Base-by-base conservation (phyloP, 2,888 invertebrate genomes). In the Plagodis pulveraria region DNA sequence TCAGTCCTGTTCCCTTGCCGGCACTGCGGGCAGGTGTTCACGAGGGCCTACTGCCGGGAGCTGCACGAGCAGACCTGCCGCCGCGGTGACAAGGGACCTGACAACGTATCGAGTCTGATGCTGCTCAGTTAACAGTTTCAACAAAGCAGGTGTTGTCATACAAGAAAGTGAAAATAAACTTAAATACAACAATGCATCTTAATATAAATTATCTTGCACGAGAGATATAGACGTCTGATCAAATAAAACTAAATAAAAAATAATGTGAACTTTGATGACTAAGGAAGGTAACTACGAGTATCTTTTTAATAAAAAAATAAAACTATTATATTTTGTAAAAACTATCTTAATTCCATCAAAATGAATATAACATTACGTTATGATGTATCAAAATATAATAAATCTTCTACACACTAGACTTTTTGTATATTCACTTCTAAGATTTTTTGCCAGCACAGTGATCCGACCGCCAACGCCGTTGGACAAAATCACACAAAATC, bases 41-140 rank as follows among this genome's bases (percentile, higher is more conserved):
- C 84, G 2, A 73, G 90, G 10, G 86, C 90, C 0, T 90, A 91
- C 72, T 91, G 91, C 71, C 83, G 89, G 34, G 83, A 91, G 65
- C 76, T 91, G 10, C 91, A 91, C 47, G 81, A 91, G 70, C 73
- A 80, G 51, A 57, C 71, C 55, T 85, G 82, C 32, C 72, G 52
- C 51, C 69, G 68, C 0, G 51, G 72, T 0, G 84, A 83, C 11
- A 62, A 38, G 22, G 10, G 6, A 0, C 76, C 72, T 12, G 83
- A 87, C 6, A 71, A 75, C 12, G 55, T 67, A 0, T 70, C 86
- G 5, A 81, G 80, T 42, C 76, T 83, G 2, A 64, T 82, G 38
- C 52, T 86, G 7, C 72, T 89, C 5, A 76, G 71, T 60, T 89
- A 83, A 58, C 38, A 44, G 5, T 22, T 22, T 22, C 22, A 22